A percentile compares a stretch with the other conserved stretches of the same genome.
These are phyloP conservation scores for Crenuchus spilurus DNA, from an alignment of 2,797 vertebrate genomes.

Conservation along the genomic window DNA sequence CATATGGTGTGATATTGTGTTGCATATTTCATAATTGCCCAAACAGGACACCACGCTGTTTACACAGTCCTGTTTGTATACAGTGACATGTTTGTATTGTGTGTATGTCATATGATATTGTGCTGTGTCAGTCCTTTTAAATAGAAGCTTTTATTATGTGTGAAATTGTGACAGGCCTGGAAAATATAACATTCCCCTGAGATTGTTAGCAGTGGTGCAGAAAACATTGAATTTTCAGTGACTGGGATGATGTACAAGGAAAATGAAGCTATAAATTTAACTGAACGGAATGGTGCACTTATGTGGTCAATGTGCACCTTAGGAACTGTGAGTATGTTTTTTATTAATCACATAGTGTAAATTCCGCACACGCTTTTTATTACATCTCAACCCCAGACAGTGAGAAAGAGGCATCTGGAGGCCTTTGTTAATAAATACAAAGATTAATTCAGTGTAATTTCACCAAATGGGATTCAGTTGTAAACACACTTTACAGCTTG, in stretches of 20 bases:
- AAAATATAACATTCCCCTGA: not conserved
- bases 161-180: no score
- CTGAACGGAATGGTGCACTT: not conserved
- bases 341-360: not conserved
- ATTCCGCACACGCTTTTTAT: not conserved
- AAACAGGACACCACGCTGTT: no score
- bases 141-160: not conserved
- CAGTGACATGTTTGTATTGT: no score
- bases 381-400: not conserved
- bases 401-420: not conserved
- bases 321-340: not conserved
- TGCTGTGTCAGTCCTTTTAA: not conserved
- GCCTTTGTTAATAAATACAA: not conserved
- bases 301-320: not conserved
- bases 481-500: slow-evolving; percentile 6
- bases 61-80: not conserved
- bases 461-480: not conserved
- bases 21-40: not conserved
- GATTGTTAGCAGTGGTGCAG: not conserved
- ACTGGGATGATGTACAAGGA: not conserved
- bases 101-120: not conserved
- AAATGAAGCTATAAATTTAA: not conserved
- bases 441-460: slow-evolving; percentile 8
- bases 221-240: not conserved
- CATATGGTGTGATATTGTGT: not conserved